These are phyloP conservation scores for Papilio aristodemus DNA, from an alignment of 1,140 invertebrate genomes.

Conservation along the genomic window DNA sequence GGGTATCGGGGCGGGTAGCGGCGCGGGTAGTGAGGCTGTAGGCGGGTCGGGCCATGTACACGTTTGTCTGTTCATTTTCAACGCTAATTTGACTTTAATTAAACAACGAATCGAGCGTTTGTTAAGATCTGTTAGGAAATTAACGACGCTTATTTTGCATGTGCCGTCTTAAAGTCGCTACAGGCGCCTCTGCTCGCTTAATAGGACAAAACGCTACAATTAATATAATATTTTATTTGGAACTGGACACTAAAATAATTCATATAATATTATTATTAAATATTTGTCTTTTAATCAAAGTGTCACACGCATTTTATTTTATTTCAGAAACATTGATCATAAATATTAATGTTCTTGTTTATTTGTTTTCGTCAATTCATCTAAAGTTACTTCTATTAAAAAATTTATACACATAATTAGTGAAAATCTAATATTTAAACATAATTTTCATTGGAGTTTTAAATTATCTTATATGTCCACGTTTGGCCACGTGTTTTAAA, in stretches of 20 bases:
- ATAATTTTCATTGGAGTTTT: too few relatives aligned
- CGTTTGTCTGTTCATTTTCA: constrained; percentile 58
- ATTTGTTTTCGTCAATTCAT: neutral
- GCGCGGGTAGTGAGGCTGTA: neutral
- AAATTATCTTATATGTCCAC: too few relatives aligned
- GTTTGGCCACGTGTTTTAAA: too few relatives aligned
- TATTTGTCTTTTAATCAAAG: too few relatives aligned
- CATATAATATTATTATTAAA: too few relatives aligned
- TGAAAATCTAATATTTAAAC: too few relatives aligned
- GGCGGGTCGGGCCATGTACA: constrained; percentile 46
- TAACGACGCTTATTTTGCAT: constrained; percentile 36
- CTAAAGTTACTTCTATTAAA: too few relatives aligned
- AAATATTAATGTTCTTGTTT: too few relatives aligned
- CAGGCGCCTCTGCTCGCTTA: neutral
- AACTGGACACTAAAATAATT: neutral
- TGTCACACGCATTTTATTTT: too few relatives aligned
- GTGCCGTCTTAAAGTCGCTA: constrained; percentile 26
- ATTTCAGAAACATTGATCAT: too few relatives aligned
- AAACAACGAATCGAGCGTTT: constrained; percentile 51
- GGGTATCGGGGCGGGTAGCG: constrained; percentile 3
- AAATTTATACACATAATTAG: too few relatives aligned
- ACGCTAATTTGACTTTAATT: constrained; percentile 71
- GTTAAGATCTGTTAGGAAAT: constrained; percentile 35
- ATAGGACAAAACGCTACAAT: neutral
- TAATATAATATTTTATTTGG: neutral